phyloP scores from a whole-genome alignment of 2,888 invertebrate genomes.

The Hydriomena furcata region DNA sequence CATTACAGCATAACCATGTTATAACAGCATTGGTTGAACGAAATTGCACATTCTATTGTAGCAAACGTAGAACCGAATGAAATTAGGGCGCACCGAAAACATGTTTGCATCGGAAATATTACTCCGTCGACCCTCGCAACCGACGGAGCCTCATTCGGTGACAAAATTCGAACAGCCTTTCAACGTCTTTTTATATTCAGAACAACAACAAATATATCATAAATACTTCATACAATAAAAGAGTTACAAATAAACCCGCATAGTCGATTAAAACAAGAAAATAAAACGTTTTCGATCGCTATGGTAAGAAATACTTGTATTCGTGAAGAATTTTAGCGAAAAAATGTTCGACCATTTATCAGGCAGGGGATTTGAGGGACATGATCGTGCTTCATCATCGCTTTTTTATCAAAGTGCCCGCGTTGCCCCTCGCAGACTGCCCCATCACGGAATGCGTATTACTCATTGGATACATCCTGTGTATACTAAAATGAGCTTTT shows the following conservation, averaged over 20 bases:
- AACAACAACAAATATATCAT: conserved; percentile 48
- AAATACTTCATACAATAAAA: conserved; percentile 43
- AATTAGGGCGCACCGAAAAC: conserved; percentile 61
- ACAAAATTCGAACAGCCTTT: conserved; percentile 50
- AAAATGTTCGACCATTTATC: conserved; percentile 76
- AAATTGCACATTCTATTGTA: conserved; percentile 66
- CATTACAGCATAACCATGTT: neutral
- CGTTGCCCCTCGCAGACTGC: conserved; percentile 45
- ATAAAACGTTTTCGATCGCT: conserved; percentile 53
- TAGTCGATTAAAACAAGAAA: conserved; percentile 50
- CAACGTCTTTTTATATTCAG: conserved; percentile 51
- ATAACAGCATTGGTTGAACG: conserved; percentile 55
- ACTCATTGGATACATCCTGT: conserved; percentile 64
- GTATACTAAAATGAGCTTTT: conserved; percentile 65
- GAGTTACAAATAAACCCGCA: conserved; percentile 47
- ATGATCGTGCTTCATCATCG: conserved; percentile 77
- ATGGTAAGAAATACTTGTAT: conserved; percentile 68
- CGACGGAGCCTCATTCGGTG: conserved; percentile 33
- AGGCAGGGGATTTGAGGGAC: conserved; percentile 65
- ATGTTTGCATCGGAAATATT: conserved; percentile 64
- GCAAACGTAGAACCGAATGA: conserved; percentile 62
- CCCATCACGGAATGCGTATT: conserved; percentile 69
- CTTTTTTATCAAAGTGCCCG: conserved; percentile 68
- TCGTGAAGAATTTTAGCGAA: conserved; percentile 69
- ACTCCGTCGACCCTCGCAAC: conserved; percentile 47